These are phyloP conservation scores for Columba janthina DNA, from an alignment of 2,113 vertebrate species.

Conservation along the genomic window DNA sequence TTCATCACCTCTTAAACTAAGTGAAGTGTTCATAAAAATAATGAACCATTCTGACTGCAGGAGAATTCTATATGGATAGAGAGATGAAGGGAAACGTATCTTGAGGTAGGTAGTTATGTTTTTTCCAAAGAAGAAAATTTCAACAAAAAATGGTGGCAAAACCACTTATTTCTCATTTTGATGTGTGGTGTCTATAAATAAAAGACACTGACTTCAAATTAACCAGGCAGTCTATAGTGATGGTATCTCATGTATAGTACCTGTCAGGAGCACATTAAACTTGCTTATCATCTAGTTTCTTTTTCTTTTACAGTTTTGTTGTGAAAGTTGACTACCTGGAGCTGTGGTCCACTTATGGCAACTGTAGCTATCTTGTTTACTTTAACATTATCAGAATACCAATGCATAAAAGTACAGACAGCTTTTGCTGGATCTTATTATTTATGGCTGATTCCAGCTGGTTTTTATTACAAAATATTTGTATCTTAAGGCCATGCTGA, in stretches of 20 bases:
- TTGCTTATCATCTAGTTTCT: neutral
- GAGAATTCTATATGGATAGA: neutral
- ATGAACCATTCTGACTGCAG: neutral
- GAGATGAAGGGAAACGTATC: neutral
- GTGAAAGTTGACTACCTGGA: neutral
- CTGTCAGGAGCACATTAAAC: neutral
- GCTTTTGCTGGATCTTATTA: neutral
- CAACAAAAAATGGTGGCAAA: neutral
- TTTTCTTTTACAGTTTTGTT: neutral
- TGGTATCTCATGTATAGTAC: neutral
- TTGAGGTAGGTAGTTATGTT: neutral
- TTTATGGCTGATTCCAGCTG: conserved; percentile 26
- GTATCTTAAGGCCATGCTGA: conserved; percentile 2
- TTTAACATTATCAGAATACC: neutral
- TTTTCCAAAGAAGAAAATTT: neutral
- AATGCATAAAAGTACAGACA: neutral
- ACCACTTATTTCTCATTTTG: conserved; percentile 5
- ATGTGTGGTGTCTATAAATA: neutral
- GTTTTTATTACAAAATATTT: conserved; percentile 20
- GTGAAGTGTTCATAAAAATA: neutral
- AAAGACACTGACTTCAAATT: neutral
- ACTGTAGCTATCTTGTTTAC: neutral
- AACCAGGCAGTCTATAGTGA: neutral
- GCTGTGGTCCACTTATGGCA: neutral
- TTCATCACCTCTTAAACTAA: neutral